Conservation (phyloP, 2,797 vertebrate species). For the Dicrostonyx torquatus region DNA sequence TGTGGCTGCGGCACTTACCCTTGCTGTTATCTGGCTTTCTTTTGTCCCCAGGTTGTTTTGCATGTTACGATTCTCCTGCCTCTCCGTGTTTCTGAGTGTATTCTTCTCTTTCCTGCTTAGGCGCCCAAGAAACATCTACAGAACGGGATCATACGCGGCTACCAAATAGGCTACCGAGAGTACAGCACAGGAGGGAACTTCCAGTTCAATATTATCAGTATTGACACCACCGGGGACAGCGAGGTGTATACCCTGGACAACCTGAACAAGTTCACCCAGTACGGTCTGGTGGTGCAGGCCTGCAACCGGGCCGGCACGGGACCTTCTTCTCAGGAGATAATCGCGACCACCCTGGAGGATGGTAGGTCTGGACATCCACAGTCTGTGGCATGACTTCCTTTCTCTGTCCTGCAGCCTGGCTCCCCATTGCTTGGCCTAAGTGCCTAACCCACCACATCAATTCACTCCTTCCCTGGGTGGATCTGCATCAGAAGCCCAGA, state of each 20-base stretch:
- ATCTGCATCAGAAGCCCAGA: not conserved
- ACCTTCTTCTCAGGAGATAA: constrained; percentile 98
- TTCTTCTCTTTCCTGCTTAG: constrained; percentile 82
- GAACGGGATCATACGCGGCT: constrained; percentile 97
- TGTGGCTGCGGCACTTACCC: fast-evolving
- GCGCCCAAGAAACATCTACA: constrained; percentile 96
- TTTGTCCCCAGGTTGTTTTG: fast-evolving
- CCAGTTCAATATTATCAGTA: constrained; percentile 97
- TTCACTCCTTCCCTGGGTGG: fast-evolving
- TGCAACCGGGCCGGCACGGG: constrained; percentile 97
- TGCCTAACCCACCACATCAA: fast-evolving
- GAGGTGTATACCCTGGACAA: constrained; percentile 96
- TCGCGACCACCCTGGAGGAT: constrained; percentile 97
- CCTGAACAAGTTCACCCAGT: constrained; percentile 98
- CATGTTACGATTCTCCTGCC: not conserved
- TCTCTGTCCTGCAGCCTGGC: fast-evolving
- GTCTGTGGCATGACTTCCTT: fast-evolving
- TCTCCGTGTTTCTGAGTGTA: not conserved
- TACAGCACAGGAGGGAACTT: constrained; percentile 96
- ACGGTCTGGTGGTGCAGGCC: constrained; percentile 98
- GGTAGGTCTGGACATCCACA: constrained; percentile 86
- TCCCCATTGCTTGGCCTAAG: not conserved
- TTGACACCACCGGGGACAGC: constrained; percentile 96
- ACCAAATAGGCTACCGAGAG: constrained; percentile 98
- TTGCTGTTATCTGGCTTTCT: no score